phyloP scores from a whole-genome alignment of 1,140 invertebrate genomes.

The Bombus superbus region DNA sequence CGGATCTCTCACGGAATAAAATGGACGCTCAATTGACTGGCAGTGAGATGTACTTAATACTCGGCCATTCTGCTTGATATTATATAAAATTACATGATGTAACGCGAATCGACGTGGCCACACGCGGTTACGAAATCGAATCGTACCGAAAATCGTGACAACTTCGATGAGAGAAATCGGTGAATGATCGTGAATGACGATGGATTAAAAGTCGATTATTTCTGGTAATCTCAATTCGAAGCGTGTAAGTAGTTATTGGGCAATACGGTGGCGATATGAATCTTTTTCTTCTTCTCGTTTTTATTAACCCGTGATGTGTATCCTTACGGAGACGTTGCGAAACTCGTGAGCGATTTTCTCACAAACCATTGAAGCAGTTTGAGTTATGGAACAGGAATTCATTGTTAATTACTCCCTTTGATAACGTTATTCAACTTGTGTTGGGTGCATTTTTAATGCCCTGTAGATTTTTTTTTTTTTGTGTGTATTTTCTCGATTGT shows the following conservation, averaged over 20 bases:
- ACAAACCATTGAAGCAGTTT: not conserved
- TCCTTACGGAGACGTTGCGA: not conserved
- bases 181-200: not conserved
- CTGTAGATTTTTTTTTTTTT: not conserved
- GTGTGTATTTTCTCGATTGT: not conserved
- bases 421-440: not conserved
- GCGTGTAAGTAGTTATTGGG: not conserved
- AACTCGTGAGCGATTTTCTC: not conserved
- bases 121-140: constrained; percentile 15
- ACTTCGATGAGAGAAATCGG: constrained; percentile 15
- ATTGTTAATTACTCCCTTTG: not conserved
- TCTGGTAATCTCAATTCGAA: constrained; percentile 17
- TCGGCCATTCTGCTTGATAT: not conserved
- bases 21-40: not conserved
- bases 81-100: constrained; percentile 30
- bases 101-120: not conserved
- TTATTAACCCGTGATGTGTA: not conserved
- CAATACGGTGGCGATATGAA: not conserved
- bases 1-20: not conserved
- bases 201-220: constrained; percentile 2
- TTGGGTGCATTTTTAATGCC: too few relatives aligned
- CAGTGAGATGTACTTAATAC: constrained; percentile 14
- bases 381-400: not conserved
- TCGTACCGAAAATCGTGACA: constrained; percentile 2
- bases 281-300: not conserved